phyloP scores from a whole-genome alignment of 2,888 invertebrate species.

The Ellobium chinense region DNA sequence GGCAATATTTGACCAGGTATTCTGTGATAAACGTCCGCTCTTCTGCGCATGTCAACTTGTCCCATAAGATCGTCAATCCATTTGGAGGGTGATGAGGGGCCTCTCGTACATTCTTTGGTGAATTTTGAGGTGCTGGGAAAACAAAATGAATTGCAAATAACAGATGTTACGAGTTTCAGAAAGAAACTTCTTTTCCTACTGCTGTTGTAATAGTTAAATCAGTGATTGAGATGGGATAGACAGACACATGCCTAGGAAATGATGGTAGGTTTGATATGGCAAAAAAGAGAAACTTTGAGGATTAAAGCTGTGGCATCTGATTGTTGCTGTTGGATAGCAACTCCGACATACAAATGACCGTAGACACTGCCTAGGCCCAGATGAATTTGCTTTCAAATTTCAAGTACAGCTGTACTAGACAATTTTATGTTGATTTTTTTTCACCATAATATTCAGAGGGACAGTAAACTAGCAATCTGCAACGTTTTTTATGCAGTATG shows the following conservation, averaged over 20 bases:
- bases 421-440: too few species aligned
- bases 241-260: neutral
- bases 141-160: too few species aligned
- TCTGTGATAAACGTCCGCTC: constrained; percentile 24
- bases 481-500: too few species aligned
- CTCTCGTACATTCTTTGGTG: constrained; percentile 13
- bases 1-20: constrained; percentile 31
- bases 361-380: neutral
- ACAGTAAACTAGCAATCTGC: too few species aligned
- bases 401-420: too few species aligned
- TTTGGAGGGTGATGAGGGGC: neutral
- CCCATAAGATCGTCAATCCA: constrained; percentile 26
- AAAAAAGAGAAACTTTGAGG: neutral
- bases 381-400: too few species aligned
- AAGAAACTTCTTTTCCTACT: too few species aligned
- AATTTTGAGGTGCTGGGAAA: neutral
- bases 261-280: neutral
- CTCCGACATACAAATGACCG: too few species aligned
- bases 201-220: too few species aligned
- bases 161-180: too few species aligned
- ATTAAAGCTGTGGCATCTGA: neutral
- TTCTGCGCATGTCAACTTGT: constrained; percentile 15
- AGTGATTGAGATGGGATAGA: neutral
- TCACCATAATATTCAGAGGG: too few species aligned
- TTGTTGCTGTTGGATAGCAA: too few species aligned